These are phyloP conservation scores for Amphipoea lucens DNA, from an alignment of 2,888 invertebrate species.

Conservation along the genomic window DNA sequence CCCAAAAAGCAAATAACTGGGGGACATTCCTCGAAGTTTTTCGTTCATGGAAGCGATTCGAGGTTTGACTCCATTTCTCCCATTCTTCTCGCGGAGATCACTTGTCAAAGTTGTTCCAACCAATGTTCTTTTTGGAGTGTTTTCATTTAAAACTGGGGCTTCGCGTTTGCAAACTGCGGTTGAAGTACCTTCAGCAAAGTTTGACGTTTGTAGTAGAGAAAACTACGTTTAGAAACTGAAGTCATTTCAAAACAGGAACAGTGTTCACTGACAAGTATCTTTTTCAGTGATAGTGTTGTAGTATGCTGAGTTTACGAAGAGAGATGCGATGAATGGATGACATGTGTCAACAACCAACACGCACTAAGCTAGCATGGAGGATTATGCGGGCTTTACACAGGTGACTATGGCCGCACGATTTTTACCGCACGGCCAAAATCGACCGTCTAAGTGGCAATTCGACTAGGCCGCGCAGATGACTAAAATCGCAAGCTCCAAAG, in stretches of 20 bases:
- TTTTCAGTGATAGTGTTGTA: background rate
- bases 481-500: too few relatives aligned
- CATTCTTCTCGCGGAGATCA: slow-evolving; percentile 54
- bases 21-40: slow-evolving; percentile 56
- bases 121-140: slow-evolving; percentile 39
- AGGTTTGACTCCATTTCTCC: slow-evolving; percentile 50
- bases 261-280: too few relatives aligned
- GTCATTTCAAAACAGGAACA: background rate
- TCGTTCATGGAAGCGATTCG: slow-evolving; percentile 51
- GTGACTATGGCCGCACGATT: too few relatives aligned
- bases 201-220: slow-evolving; percentile 1
- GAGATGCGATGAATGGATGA: background rate
- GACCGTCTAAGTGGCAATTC: too few relatives aligned
- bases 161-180: slow-evolving; percentile 1
- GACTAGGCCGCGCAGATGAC: too few relatives aligned
- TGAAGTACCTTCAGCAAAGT: slow-evolving; percentile 17
- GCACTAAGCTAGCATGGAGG: background rate
- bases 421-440: too few relatives aligned
- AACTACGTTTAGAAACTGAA: background rate
- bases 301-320: background rate
- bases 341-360: background rate
- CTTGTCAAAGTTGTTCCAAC: slow-evolving; percentile 61
- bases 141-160: slow-evolving; percentile 36
- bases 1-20: slow-evolving; percentile 42
- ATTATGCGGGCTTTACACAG: too few relatives aligned